Evolutionary conservation across 2,797 vertebrate species (phyloP).

Genomic region (Glyptemys insculpta): DNA sequence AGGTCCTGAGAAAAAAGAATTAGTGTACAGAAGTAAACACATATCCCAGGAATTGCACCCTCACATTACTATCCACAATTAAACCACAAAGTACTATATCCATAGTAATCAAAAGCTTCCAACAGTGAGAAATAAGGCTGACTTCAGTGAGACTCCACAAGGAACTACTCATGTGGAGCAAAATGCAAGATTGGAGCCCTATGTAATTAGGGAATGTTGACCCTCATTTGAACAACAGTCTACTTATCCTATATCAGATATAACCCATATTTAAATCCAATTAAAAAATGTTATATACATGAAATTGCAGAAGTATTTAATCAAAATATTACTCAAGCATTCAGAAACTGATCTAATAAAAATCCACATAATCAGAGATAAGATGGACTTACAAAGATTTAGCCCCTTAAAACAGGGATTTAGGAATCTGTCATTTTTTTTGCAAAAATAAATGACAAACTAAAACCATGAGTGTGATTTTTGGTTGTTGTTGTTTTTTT

Average conservation of each 20-base stretch:
- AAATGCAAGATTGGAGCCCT: neutral
- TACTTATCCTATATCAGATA: neutral
- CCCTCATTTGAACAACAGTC: neutral
- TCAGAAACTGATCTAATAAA: neutral
- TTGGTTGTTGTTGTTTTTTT: neutral
- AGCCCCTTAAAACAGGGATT: conserved; percentile 1
- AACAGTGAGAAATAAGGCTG: neutral
- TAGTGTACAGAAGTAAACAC: neutral
- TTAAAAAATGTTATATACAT: neutral
- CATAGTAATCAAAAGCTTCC: neutral
- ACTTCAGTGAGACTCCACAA: neutral
- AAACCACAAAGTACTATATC: neutral
- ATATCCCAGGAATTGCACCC: neutral
- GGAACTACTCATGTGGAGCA: neutral
- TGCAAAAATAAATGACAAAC: neutral
- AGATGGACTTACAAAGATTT: neutral
- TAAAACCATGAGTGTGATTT: neutral
- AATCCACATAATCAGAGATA: neutral
- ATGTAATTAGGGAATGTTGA: neutral
- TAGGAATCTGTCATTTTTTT: neutral
- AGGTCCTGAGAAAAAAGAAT: neutral
- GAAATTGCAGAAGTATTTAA: neutral
- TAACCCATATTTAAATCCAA: neutral
- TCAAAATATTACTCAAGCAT: neutral
- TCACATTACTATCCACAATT: neutral